Conservation (phyloP, 2,797 vertebrate genomes). For the Rachycentron canadum region DNA sequence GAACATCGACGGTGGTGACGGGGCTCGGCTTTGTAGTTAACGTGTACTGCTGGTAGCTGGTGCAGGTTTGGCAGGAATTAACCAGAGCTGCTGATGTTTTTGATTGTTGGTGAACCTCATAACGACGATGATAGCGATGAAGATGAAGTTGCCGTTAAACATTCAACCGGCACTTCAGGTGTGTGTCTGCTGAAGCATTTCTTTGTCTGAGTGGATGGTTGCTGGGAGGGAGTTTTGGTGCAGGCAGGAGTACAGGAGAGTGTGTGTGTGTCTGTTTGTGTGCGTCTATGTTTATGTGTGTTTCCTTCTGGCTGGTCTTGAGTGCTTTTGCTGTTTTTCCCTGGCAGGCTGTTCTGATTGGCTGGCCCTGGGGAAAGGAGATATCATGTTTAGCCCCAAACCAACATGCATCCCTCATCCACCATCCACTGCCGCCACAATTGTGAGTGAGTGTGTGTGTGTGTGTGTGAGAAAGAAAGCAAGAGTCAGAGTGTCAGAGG, state of each 20-base stretch:
- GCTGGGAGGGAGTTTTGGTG: conserved; percentile 57
- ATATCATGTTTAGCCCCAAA: conserved; percentile 89
- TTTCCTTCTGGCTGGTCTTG: conserved; percentile 80
- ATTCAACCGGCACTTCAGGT: not conserved
- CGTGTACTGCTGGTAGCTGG: conserved; percentile 54
- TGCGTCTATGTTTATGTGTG: conserved; percentile 63
- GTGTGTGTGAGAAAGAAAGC: conserved; percentile 32
- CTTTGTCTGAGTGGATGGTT: conserved; percentile 56
- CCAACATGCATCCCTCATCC: conserved; percentile 87
- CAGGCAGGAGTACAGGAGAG: conserved; percentile 36
- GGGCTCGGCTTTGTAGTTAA: conserved; percentile 52
- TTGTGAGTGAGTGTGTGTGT: conserved; percentile 36
- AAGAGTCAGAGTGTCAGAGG: conserved; percentile 73
- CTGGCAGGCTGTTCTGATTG: conserved; percentile 85
- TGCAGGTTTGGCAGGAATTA: conserved; percentile 8
- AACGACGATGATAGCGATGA: not conserved
- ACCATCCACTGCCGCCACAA: conserved; percentile 68
- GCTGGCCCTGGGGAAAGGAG: conserved; percentile 81
- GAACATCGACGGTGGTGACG: conserved; percentile 42
- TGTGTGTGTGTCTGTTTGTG: conserved; percentile 54
- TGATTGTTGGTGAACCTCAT: conserved; percentile 14
- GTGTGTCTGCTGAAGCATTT: conserved; percentile 32
- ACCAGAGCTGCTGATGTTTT: conserved; percentile 40
- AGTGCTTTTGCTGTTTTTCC: conserved; percentile 84
- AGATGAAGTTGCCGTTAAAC: conserved; percentile 8